Evolutionary conservation across 2,888 invertebrate species (phyloP), one percentile per base, ranked within the genome.

Genomic region (Cataglyphis cursor): DNA sequence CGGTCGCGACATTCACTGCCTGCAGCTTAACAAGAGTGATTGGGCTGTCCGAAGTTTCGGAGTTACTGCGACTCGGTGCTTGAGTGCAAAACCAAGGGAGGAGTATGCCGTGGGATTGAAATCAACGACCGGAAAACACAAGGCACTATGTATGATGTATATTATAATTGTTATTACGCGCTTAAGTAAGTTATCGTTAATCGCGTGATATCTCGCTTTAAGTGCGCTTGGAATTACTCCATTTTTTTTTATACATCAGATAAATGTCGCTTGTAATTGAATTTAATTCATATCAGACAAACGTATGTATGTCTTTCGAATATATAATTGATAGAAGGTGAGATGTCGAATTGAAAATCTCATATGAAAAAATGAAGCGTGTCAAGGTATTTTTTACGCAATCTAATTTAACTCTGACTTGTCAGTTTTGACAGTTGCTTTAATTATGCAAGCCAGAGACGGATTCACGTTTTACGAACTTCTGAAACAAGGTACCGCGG

Each of bases 121-220:
- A 91, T 91, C 92, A 91, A 90, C 92, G 91, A 85, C 86, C 82
- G 89, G 89, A 90, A 92, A 91, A 89, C 86, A 84, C 83, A 87
- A 81, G 87, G 82, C 66, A 48, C 54, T 57, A n/a, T n/a, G 8
- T 51, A 62, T 68, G 61, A 48, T 62, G 24, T 62, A 62, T 54
- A 66, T 72, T 51, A 38, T 82, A 54, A 82, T 41, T 82, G 68
- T 80, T 62, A 38, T 82, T 78, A 78, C 18, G 18, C 35, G 70
- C 44, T 70, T 70, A 78, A 59, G 31, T 35, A 44, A 78, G 48
- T 57, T 68, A 70, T 18, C 21, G 12, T 31, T 41, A 78, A 59
- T 35, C 4, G 44, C 44, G 21, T 59, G 59, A 68, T n/a, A 15
- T 3, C 68, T 70, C 72, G n/a, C 24, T 24, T 24, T 24, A 24